Evolutionary conservation across 64 coral and sea anemone species (phyloP).

Genomic region (Porites lutea): DNA sequence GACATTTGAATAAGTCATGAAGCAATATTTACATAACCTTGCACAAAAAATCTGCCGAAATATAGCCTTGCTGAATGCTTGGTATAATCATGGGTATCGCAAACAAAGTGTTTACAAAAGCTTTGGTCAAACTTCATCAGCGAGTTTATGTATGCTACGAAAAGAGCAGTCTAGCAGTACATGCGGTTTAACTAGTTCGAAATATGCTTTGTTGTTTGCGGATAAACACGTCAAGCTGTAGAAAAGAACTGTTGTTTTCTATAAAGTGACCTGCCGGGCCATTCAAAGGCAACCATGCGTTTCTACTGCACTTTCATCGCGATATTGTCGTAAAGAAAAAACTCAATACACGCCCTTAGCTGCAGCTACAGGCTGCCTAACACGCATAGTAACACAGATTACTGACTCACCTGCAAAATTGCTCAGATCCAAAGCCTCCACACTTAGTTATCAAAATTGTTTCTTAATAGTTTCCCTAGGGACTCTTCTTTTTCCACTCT

Average conservation of each 20-base stretch:
- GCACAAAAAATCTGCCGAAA: not conserved
- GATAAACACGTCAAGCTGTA: not conserved
- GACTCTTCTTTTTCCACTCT: not conserved
- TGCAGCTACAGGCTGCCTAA: not conserved
- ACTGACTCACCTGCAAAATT: not conserved
- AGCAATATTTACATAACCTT: conserved; percentile 20
- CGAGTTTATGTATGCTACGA: not conserved
- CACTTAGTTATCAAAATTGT: not conserved
- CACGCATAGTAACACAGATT: not conserved
- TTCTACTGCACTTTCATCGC: not conserved
- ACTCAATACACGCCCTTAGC: not conserved
- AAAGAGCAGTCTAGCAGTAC: not conserved
- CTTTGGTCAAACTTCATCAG: not conserved
- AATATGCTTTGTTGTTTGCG: not conserved
- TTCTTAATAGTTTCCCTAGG: not conserved
- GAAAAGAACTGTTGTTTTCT: not conserved
- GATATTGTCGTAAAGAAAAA: not conserved
- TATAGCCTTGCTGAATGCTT: not conserved
- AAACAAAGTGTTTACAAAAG: conserved; percentile 37
- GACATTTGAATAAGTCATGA: not conserved
- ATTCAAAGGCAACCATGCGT: conserved; percentile 1
- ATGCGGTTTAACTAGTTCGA: not conserved
- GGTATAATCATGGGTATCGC: not conserved
- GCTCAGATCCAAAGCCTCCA: not conserved
- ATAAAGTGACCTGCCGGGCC: not conserved